Evolutionary conservation across 2,888 invertebrate species (phyloP).

Genomic region (Tinea trinotella): DNA sequence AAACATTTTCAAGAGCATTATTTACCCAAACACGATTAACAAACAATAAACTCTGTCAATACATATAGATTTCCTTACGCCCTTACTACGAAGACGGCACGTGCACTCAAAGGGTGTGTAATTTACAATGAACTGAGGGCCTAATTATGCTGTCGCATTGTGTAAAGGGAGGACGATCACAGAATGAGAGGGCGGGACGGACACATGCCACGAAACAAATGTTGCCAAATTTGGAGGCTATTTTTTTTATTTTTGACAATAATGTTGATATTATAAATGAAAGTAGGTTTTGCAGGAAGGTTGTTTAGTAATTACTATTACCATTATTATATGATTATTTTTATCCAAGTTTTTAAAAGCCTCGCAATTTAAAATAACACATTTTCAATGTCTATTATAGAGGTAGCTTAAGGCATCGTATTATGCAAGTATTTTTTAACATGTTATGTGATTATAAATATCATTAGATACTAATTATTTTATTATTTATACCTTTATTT

Average conservation of each 20-base stretch:
- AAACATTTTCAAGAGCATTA: too few relatives aligned
- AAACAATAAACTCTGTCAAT: constrained; percentile 3
- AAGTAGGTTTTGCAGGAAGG: too few relatives aligned
- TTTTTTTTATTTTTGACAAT: background rate
- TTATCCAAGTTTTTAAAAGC: too few relatives aligned
- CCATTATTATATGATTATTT: too few relatives aligned
- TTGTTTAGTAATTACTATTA: too few relatives aligned
- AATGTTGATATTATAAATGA: background rate
- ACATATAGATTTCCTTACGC: constrained; percentile 1
- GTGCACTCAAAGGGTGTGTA: constrained; percentile 1
- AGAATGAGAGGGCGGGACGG: constrained; percentile 30
- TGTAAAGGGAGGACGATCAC: constrained; percentile 31
- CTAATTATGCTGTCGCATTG: constrained; percentile 19
- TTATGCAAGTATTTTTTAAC: too few relatives aligned
- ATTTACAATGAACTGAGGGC: constrained; percentile 6
- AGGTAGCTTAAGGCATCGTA: too few relatives aligned
- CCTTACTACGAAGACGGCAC: constrained; percentile 1
- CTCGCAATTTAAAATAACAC: too few relatives aligned
- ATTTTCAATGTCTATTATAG: too few relatives aligned
- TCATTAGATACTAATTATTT: too few relatives aligned
- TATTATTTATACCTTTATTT: too few relatives aligned
- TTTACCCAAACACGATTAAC: background rate
- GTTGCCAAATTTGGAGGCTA: constrained; percentile 15
- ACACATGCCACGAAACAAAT: constrained; percentile 50
- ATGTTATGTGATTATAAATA: too few relatives aligned